A percentile compares a stretch with the other conserved stretches of the same genome.
phyloP scores from a whole-genome alignment of 2,888 invertebrate species.

The Alcis repandata region DNA sequence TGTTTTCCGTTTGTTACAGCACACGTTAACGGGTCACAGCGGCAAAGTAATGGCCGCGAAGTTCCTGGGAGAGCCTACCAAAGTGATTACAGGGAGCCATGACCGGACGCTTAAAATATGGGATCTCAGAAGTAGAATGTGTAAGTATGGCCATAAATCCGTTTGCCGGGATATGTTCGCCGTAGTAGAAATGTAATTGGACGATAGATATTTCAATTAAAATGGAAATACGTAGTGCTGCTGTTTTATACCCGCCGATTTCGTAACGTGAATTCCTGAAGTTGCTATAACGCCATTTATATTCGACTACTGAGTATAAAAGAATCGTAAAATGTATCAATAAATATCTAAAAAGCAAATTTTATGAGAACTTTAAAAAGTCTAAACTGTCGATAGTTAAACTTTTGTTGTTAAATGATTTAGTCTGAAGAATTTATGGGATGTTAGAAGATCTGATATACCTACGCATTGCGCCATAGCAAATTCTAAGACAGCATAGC shows the following conservation, averaged over 20 bases:
- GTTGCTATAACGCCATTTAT: constrained; percentile 17
- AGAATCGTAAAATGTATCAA: constrained; percentile 5
- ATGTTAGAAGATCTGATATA: not conserved
- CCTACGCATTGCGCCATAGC: not conserved
- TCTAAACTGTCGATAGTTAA: constrained; percentile 18
- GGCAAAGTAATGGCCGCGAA: constrained; percentile 99
- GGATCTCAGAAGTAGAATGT: constrained; percentile 95
- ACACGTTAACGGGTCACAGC: constrained; percentile 97
- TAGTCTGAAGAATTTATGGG: constrained; percentile 21
- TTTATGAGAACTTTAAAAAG: constrained; percentile 25
- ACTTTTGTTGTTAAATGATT: constrained; percentile 18
- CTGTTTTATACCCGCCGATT: constrained; percentile 30
- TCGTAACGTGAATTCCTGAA: constrained; percentile 26
- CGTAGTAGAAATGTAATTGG: constrained; percentile 38
- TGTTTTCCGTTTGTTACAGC: constrained; percentile 83
- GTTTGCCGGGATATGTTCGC: constrained; percentile 27
- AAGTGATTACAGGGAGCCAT: constrained; percentile 98
- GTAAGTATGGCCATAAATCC: constrained; percentile 63
- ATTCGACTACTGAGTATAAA: constrained; percentile 13
- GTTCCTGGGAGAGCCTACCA: constrained; percentile 96
- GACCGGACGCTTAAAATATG: constrained; percentile 99
- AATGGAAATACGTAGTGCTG: constrained; percentile 34
- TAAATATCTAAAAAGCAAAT: constrained; percentile 12
- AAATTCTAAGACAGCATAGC: not conserved
- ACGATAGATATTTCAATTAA: constrained; percentile 40